Evolutionary conservation across 2,113 vertebrate genomes (phyloP), one percentile per base, ranked within the genome.

Genomic region (Raja brachyura): DNA sequence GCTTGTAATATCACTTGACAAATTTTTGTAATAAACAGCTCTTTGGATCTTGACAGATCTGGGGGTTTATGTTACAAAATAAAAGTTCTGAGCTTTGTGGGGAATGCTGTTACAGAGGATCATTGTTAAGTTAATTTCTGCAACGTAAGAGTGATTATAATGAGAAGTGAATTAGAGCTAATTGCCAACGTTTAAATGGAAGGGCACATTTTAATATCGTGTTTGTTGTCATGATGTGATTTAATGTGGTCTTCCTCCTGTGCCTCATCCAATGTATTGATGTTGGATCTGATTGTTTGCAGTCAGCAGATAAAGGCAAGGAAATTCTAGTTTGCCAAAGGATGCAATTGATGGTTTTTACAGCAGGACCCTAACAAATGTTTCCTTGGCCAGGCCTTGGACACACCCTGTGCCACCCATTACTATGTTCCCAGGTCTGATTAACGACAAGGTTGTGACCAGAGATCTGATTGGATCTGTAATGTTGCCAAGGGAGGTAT

Each of bases 1-100:
- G 83, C 83, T 86, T n/a, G 83, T 86, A 61, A 86, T 61, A 63
- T 63, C 11, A 28, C 31, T 86, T 86, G 83, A 16, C 83, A 63
- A 14, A 6, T 86, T 86, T 86, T 86, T 63, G 83, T 63, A 63
- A 86, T 11, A 28, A 83, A 28, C 54, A 83, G 1, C 20, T 83
- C 54, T 14, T 31, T 61, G 83, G 13, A 31, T 14, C 83, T 86
- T 86, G 56, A 25, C 83, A 86, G 56, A 61, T 13, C 56, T 18
- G 6, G 5, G 6, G 75, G 56, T 63, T 81, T 81, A 18, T 54
- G 83, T 61, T 86, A n/a, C 18, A 14, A 86, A 86, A 86, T 0
- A 10, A 63, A 86, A 11, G 13, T 61, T 11, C 22, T 59, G 54
- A 85, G 81, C 11, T 10, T 63, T 86, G 56, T 63, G 56, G 83